These are phyloP conservation scores for Globodera ellingtonae DNA, from an alignment of 1,140 invertebrate genomes.

Conservation along the genomic window DNA sequence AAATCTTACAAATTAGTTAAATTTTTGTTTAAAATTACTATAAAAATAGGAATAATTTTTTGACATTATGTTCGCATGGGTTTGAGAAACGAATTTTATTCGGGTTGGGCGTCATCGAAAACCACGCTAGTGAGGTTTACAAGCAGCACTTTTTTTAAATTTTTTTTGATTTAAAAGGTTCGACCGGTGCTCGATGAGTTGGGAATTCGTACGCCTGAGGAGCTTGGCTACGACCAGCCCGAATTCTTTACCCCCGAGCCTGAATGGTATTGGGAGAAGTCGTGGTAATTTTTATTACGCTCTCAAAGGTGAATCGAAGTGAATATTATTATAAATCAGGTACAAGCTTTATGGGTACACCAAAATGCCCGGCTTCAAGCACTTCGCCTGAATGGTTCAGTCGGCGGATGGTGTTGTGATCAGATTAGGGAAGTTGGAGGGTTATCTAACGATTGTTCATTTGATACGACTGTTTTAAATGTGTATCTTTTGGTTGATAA, in stretches of 20 bases:
- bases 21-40: too few relatives aligned
- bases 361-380: slow-evolving; percentile 61
- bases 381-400: slow-evolving; percentile 41
- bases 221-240: slow-evolving; percentile 94
- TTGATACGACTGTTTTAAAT: background rate
- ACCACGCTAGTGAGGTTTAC: too few relatives aligned
- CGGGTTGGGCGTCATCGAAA: too few relatives aligned
- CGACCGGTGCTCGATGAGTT: slow-evolving; percentile 85
- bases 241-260: slow-evolving; percentile 73
- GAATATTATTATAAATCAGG: slow-evolving; percentile 24
- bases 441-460: background rate
- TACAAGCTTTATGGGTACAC: slow-evolving; percentile 60
- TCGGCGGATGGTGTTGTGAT: background rate
- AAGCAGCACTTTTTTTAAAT: too few relatives aligned
- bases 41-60: too few relatives aligned
- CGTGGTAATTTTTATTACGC: slow-evolving; percentile 49
- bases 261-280: slow-evolving; percentile 61
- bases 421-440: background rate
- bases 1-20: too few relatives aligned
- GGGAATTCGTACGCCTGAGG: slow-evolving; percentile 89
- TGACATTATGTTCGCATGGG: too few relatives aligned
- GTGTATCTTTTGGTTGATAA: background rate
- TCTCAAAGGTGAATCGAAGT: background rate
- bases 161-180: slow-evolving; percentile 36
- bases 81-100: too few relatives aligned